A percentile compares a stretch with the other conserved stretches of the same genome.
phyloP scores from a whole-genome alignment of 2,113 vertebrate genomes.

The Furnarius figulus region DNA sequence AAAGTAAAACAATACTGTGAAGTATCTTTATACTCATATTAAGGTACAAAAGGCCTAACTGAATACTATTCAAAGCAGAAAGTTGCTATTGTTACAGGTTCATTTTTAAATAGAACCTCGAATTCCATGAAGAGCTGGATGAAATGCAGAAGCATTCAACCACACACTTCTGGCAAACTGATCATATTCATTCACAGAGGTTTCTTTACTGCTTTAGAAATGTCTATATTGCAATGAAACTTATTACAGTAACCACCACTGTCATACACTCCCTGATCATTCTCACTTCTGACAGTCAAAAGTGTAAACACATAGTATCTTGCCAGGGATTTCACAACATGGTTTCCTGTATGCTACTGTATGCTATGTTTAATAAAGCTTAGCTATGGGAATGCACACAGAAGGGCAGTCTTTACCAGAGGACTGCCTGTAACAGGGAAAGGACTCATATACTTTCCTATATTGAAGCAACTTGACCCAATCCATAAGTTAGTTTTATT shows the following conservation, averaged over 20 bases:
- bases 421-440: neutral
- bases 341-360: fast-evolving
- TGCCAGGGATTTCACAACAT: neutral
- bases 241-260: neutral
- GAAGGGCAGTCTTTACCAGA: neutral
- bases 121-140: neutral
- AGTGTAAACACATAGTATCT: neutral
- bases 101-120: conserved; percentile 2
- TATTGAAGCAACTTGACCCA: neutral
- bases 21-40: conserved; percentile 38
- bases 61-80: neutral
- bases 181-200: neutral
- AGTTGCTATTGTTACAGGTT: neutral
- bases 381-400: neutral
- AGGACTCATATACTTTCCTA: neutral
- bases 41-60: conserved; percentile 24
- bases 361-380: neutral
- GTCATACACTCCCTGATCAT: neutral
- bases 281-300: neutral
- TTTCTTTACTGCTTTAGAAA: neutral
- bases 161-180: neutral
- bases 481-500: neutral
- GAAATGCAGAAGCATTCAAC: neutral
- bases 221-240: neutral
- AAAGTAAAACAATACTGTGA: conserved; percentile 56